phyloP scores from a whole-genome alignment of 1,140 invertebrate genomes.

The Brachionus calyciflorus region DNA sequence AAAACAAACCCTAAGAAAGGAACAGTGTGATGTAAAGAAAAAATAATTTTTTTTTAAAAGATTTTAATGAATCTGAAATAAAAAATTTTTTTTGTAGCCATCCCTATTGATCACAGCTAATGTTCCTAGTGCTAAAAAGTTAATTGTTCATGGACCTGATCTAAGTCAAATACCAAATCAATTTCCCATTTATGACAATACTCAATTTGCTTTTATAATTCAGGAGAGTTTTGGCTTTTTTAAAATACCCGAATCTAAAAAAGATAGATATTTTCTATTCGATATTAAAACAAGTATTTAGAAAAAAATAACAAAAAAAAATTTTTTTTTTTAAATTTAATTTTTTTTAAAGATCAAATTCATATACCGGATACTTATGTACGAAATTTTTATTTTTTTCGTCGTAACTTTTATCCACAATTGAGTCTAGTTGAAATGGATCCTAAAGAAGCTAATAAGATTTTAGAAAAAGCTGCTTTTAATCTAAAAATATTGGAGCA shows the following conservation, averaged over 20 bases:
- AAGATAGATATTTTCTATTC: constrained; percentile 86
- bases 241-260: constrained; percentile 83
- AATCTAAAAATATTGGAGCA: constrained; percentile 36
- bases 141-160: constrained; percentile 91
- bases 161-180: constrained; percentile 93
- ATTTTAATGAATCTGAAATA: constrained; percentile 31
- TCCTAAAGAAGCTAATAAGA: constrained; percentile 86
- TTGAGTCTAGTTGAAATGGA: constrained; percentile 76
- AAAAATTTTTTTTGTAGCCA: constrained; percentile 66
- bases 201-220: constrained; percentile 91
- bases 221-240: constrained; percentile 95
- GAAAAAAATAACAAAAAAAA: too few relatives aligned
- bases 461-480: constrained; percentile 74
- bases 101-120: constrained; percentile 94
- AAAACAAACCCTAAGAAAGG: constrained; percentile 95
- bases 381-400: constrained; percentile 97
- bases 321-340: constrained; percentile 50
- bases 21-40: constrained; percentile 82
- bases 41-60: not conserved
- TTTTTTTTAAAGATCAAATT: constrained; percentile 94
- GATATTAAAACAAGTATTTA: constrained; percentile 94
- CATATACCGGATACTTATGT: constrained; percentile 89
- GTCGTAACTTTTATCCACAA: constrained; percentile 94
- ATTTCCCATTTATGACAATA: constrained; percentile 96
- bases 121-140: constrained; percentile 97